phyloP scores from a whole-genome alignment of 2,797 vertebrate species.

The Anolis apletophallus region DNA sequence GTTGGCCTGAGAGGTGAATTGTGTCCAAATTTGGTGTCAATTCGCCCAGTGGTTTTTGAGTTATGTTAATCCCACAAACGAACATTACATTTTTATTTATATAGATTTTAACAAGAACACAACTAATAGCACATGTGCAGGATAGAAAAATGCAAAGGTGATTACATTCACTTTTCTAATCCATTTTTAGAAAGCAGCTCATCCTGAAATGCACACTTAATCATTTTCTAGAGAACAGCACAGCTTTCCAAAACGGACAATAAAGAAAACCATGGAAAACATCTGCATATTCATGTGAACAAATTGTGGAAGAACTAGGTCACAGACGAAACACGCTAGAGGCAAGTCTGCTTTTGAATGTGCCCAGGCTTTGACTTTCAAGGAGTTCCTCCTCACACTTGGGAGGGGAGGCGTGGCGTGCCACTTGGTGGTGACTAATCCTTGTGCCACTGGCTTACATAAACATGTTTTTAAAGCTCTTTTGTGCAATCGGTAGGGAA shows the following conservation, averaged over 20 bases:
- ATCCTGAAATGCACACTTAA: background rate
- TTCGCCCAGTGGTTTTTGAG: too few species aligned
- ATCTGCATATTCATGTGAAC: background rate
- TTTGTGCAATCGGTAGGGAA: conserved; percentile 52
- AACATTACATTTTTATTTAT: too few species aligned
- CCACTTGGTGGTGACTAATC: background rate
- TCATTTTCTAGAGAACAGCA: background rate
- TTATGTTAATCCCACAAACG: too few species aligned
- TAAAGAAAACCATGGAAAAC: background rate
- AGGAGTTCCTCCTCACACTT: conserved; percentile 36
- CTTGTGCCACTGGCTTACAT: conserved; percentile 41
- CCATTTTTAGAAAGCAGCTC: background rate
- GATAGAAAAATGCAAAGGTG: too few species aligned
- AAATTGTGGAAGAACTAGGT: background rate
- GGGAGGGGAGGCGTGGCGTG: conserved; percentile 20
- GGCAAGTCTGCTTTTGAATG: background rate
- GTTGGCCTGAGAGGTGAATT: too few species aligned
- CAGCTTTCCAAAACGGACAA: background rate
- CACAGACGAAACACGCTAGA: background rate
- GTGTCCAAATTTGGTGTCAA: too few species aligned
- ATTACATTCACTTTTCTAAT: too few species aligned
- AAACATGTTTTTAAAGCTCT: conserved; percentile 72
- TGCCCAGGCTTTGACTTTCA: conserved; percentile 34
- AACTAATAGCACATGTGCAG: background rate
- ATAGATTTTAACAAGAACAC: background rate